Conservation (phyloP, 2,888 invertebrate species). For the Pachydiplax longipennis region DNA sequence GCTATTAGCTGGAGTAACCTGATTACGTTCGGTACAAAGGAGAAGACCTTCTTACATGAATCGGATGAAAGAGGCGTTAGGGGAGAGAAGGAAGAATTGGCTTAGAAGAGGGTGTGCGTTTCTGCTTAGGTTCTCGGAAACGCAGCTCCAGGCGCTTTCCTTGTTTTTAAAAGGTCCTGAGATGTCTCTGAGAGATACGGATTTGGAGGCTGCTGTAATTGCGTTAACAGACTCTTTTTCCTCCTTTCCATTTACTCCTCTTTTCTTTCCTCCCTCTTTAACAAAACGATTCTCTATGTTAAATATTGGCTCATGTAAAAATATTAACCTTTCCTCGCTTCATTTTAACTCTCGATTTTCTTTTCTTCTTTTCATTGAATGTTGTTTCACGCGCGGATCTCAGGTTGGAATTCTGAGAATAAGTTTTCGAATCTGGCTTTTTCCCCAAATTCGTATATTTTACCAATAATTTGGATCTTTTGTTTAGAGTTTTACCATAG, state of each 20-base stretch:
- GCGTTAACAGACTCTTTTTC: neutral
- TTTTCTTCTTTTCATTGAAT: neutral
- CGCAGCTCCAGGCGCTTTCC: neutral
- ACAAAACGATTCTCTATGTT: neutral
- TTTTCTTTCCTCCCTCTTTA: neutral
- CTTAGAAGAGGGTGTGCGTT: neutral
- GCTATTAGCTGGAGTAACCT: neutral
- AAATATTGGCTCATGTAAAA: too few relatives aligned
- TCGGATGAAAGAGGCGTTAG: neutral
- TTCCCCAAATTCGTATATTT: too few relatives aligned
- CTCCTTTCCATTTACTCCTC: neutral
- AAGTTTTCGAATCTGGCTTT: too few relatives aligned
- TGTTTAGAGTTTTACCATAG: too few relatives aligned
- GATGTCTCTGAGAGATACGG: neutral
- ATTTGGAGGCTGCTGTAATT: neutral
- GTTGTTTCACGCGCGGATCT: neutral
- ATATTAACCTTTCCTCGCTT: neutral
- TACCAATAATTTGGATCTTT: too few relatives aligned
- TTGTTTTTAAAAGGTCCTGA: neutral
- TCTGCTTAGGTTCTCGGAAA: neutral
- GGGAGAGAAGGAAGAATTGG: neutral
- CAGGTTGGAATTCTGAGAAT: too few relatives aligned
- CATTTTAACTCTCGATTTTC: neutral
- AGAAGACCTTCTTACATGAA: neutral
- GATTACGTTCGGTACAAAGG: neutral